Base-by-base conservation (phyloP, 2,797 vertebrate genomes). In the Coregonus ussuriensis region DNA sequence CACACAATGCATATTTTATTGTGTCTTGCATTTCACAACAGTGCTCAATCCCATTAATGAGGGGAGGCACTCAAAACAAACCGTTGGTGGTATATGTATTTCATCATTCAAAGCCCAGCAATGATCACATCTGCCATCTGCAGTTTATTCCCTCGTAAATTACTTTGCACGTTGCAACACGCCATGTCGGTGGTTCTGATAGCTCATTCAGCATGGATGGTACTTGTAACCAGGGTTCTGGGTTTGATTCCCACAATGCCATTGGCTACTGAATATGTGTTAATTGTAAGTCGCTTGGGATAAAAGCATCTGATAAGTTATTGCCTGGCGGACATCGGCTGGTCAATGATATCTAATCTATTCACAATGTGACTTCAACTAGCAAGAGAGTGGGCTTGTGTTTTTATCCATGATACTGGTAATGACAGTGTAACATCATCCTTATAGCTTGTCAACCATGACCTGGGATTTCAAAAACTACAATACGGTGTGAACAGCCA, bases 401-500 rank as follows among this genome's bases (percentile, higher is more conserved):
- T 13, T 62, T 70, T 37, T 6, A 25, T 25, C 59, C 21, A 63
- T 3, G 9, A 14, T 67, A 29, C 31, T 18, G 66, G 33, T 68
- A 68, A 16, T 68, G 4, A 16, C 31, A 33, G 66, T 16, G 11
- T 33, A 31, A 15, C 6, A 1, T 7, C 25, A 68, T 41, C n/a
- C 14, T 25, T 31, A 13, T 25, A 11, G 15, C n/a, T 59, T 59
- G n/a, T 59, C 16, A 18, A 59, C 56, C 56, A 59, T 29, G 29
- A 29, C 21, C 68, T 13, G 4, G 18, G 9, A 11, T 21, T 11
- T n/a, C 18, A 21, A 70, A 63, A 11, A 25, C 14, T 79, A 72
- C 63, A 72, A 72, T 51, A 67, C 37, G 71, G 37, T 70, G 31
- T 69, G 77, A 75, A 65, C 78, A 56, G 70, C 37, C n/a, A 0